Evolutionary conservation across 35 echinoderm and acorn worm species (phyloP), one percentile per base, ranked within the genome.

Genomic region (Anneissia japonica): DNA sequence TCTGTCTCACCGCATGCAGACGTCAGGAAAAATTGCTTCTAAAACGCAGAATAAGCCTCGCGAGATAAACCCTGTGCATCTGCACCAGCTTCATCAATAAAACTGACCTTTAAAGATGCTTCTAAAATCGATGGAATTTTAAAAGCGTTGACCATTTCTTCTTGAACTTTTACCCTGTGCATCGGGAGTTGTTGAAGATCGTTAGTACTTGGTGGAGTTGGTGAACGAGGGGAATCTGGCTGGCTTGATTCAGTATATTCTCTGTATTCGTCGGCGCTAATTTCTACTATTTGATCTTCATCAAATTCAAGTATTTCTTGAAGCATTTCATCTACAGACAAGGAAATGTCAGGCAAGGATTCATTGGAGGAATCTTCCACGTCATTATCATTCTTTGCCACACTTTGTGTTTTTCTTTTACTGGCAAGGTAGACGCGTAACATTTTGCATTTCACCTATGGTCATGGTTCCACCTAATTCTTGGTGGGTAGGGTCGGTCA

Each of bases 11-110:
- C 87, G 21, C 37, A 13, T 39, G 87, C 31, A 13, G 43, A 74
- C 16, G 39, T 39, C 21, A 29, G 23, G 32, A 89, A 89, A 55
- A 89, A 89, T 55, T 51, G 46, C 51, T 74, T 32, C 87, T 80
- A 89, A 83, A 89, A 89, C 0, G 79, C 81, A 56, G 55, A 46
- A 77, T 84, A 90, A 23, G 88, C 81, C 23, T 90, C 79, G 37
- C 87, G 14, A 23, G 87, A 88, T 21, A 88, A 40, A 34, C 87
- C 87, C 32, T 30, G 3, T 3, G 28, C 35, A 82, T 88, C 87
- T 7, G 73, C 79, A 32, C 87, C 87, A 11, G 16, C 26, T 73
- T 88, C 87, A 46, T 82, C 51, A 17, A 88, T 55, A 82, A 88
- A 88, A 1, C 0, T 72, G 0, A 82, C 34, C 29, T 88, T 72